A percentile compares a stretch with the other conserved stretches of the same genome.
Evolutionary conservation across 2,797 vertebrate species (phyloP).

Genomic region (Brachymystax lenok): DNA sequence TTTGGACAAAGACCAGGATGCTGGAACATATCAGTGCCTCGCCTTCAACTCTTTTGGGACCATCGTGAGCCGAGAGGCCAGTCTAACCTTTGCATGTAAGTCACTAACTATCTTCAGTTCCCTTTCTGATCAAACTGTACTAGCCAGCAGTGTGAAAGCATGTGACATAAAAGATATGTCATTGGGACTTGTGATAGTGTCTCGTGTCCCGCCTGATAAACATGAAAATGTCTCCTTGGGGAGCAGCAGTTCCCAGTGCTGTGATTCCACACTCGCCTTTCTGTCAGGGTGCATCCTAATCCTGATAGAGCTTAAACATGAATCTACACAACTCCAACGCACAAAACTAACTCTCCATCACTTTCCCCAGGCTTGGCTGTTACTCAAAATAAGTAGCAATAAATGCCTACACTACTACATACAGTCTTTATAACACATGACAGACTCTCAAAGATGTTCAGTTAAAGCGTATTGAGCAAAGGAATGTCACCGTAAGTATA

Average conservation of each 20-base stretch:
- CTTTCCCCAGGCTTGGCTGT: background rate
- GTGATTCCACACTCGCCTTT: constrained; percentile 26
- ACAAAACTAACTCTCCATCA: constrained; percentile 3
- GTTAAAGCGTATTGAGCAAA: background rate
- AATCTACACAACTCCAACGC: background rate
- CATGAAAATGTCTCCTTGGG: constrained; percentile 45
- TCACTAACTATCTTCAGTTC: constrained; percentile 44
- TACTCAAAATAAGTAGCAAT: background rate
- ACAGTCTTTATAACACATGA: background rate
- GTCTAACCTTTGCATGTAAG: constrained; percentile 96
- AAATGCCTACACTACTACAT: background rate
- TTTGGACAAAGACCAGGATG: constrained; percentile 88
- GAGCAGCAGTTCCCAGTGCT: constrained; percentile 31
- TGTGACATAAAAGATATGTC: constrained; percentile 28
- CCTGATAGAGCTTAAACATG: constrained; percentile 36
- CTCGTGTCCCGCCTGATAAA: constrained; percentile 33
- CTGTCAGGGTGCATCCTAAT: constrained; percentile 12
- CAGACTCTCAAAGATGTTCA: background rate
- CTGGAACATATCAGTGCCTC: constrained; percentile 93
- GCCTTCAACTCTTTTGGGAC: constrained; percentile 93
- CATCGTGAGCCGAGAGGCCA: constrained; percentile 90
- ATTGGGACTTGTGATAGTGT: constrained; percentile 21
- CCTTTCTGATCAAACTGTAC: constrained; percentile 21
- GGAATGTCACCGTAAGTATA: background rate
- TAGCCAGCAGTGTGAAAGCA: constrained; percentile 15